Conservation (phyloP, 1,140 invertebrate genomes). For the Drosophila ironensis region DNA sequence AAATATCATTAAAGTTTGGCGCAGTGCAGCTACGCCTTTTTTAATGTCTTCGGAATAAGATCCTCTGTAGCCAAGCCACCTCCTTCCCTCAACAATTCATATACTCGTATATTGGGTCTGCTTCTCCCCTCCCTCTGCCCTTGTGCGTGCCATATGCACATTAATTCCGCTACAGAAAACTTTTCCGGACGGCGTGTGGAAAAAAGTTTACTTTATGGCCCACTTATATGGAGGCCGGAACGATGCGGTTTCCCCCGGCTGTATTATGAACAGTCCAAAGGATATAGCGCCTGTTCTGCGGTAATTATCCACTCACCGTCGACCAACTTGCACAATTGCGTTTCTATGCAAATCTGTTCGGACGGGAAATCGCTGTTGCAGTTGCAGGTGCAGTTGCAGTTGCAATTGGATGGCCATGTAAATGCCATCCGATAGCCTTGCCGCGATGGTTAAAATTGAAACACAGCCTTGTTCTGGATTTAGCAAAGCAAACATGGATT, state of each 20-base stretch:
- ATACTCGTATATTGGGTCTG: not conserved
- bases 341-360: conserved; percentile 43
- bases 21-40: conserved; percentile 70
- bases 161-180: conserved; percentile 65
- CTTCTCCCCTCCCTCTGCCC: conserved; percentile 12
- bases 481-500: no score
- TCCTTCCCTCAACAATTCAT: not conserved
- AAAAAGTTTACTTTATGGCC: conserved; percentile 70
- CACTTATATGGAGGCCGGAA: conserved; percentile 50
- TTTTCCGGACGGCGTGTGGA: conserved; percentile 39
- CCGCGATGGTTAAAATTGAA: not conserved
- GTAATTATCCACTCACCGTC: conserved; percentile 70
- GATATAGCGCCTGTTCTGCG: conserved; percentile 27
- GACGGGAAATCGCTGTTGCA: conserved; percentile 5
- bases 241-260: conserved; percentile 49
- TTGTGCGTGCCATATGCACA: conserved; percentile 72
- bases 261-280: not conserved
- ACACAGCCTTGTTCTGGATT: no score
- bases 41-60: conserved; percentile 25
- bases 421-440: conserved; percentile 7
- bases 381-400: conserved; percentile 15
- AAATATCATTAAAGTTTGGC: conserved; percentile 73
- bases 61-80: no score
- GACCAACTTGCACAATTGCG: conserved; percentile 49
- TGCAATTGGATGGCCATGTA: conserved; percentile 9